phyloP scores from a whole-genome alignment of 1,140 invertebrate genomes.

The Archivesica marissinica region DNA sequence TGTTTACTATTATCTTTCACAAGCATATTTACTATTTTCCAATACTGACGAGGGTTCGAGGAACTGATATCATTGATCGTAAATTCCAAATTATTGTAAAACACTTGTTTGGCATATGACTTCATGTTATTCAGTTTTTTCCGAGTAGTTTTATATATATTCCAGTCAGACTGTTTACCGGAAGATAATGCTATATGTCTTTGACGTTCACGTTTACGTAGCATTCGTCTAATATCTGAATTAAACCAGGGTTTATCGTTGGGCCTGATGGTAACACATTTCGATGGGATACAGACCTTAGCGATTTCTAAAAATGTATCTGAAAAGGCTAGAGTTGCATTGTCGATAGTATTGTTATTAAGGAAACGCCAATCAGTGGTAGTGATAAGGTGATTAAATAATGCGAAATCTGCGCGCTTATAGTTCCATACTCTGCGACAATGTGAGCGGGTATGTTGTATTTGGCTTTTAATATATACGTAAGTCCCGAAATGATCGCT shows the following conservation, averaged over 20 bases:
- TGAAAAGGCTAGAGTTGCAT: neutral
- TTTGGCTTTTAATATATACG: neutral
- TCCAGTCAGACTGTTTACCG: neutral
- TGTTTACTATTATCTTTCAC: neutral
- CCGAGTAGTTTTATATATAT: neutral
- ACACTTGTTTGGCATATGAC: neutral
- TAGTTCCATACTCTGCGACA: neutral
- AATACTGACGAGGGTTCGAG: neutral
- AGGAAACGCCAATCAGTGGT: too few relatives aligned
- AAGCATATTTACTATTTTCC: neutral
- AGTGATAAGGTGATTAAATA: neutral
- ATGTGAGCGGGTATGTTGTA: neutral
- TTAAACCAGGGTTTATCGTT: neutral
- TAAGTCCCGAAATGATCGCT: constrained; percentile 1
- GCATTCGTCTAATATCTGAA: neutral
- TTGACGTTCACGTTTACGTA: neutral
- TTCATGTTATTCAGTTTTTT: constrained; percentile 11
- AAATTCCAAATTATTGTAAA: neutral
- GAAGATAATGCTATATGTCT: too few relatives aligned
- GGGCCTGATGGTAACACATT: neutral
- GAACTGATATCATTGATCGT: neutral
- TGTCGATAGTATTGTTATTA: too few relatives aligned
- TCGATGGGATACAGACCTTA: neutral
- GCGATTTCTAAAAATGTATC: neutral
- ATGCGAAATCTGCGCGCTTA: neutral